Evolutionary conservation across 2,113 vertebrate species (phyloP), one percentile per base, ranked within the genome.

Genomic region (Tenebrosternarchus preto): DNA sequence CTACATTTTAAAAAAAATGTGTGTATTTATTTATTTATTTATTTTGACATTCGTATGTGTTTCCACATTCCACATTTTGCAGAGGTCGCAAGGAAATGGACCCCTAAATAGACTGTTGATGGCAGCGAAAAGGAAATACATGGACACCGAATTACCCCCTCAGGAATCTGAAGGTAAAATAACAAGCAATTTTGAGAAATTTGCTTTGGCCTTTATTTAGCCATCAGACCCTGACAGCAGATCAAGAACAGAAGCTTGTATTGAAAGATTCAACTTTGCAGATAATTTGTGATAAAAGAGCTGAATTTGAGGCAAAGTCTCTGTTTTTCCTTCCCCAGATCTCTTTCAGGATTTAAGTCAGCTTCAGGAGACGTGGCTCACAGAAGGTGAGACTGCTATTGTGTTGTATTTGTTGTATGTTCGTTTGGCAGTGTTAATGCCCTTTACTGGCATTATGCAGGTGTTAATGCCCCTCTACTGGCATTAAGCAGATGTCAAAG

Each of bases 341-440:
- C 97, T 98, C 85, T 99, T 99, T 94, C 98, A 98, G 90, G 96
- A 99, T 91, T 88, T 98, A 94, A 93, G 94, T 92, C 96, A 94
- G 90, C 93, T 99, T 85, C 98, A 99, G 87, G 97, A 99, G 93
- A 95, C 97, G 16, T 99, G 98, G 98, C 95, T 99, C 78, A 92
- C 94, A 6, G 98, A 99, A 98, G 98, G 98, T 99, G 91, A 90
- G 95, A 61, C 82, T 73, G 16, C 39, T 69, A 73, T 84, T 61
- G n/a, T 61, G 63, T 24, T 56, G 46, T 46, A 24, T 66, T 17
- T 84, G 39, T 77, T 82, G 61, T 16, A 56, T 36, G 29, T 87
- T 15, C 64, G 7, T 59, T 83, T 64, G 76, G 73, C n/a, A 36
- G 31, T 39, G 71, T 33, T 79, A 72, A 53, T 60, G 43, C 73